These are phyloP conservation scores for Anguilla megastoma DNA, from an alignment of 2,797 vertebrate species.

Conservation along the genomic window DNA sequence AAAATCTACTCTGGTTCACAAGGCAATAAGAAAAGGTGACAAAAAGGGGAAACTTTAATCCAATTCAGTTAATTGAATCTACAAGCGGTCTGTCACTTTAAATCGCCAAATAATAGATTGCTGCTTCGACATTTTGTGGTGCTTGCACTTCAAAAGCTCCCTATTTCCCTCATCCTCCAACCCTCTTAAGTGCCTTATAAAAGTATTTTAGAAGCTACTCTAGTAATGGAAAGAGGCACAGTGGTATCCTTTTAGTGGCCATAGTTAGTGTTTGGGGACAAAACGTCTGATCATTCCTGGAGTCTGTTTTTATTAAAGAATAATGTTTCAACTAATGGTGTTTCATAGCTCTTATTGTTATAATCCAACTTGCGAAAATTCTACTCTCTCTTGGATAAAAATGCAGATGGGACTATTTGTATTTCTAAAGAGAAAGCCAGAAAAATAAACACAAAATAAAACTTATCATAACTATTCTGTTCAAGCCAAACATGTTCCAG, in stretches of 20 bases:
- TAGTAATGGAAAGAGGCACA: neutral
- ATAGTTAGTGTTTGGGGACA: neutral
- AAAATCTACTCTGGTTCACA: slow-evolving; percentile 40
- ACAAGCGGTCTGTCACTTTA: slow-evolving; percentile 42
- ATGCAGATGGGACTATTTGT: neutral
- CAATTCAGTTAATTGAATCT: slow-evolving; percentile 53
- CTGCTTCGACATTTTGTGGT: slow-evolving; percentile 25
- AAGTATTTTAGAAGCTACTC: slow-evolving; percentile 4
- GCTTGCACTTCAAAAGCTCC: slow-evolving; percentile 33
- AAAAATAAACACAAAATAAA: neutral
- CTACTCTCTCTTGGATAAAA: neutral
- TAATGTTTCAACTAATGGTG: neutral
- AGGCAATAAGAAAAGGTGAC: slow-evolving; percentile 40
- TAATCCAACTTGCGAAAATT: neutral
- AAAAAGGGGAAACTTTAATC: slow-evolving; percentile 52
- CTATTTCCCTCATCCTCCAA: slow-evolving; percentile 47
- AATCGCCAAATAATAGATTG: slow-evolving; percentile 40
- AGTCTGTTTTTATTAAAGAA: neutral
- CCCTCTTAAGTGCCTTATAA: slow-evolving; percentile 38
- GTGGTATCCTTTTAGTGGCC: neutral
- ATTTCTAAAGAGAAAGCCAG: neutral
- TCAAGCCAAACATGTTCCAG: neutral
- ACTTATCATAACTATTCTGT: neutral
- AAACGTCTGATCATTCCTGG: neutral
- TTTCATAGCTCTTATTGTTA: neutral